Conservation (phyloP, 2,888 invertebrate genomes). For the Aporophyla lueneburgensis region DNA sequence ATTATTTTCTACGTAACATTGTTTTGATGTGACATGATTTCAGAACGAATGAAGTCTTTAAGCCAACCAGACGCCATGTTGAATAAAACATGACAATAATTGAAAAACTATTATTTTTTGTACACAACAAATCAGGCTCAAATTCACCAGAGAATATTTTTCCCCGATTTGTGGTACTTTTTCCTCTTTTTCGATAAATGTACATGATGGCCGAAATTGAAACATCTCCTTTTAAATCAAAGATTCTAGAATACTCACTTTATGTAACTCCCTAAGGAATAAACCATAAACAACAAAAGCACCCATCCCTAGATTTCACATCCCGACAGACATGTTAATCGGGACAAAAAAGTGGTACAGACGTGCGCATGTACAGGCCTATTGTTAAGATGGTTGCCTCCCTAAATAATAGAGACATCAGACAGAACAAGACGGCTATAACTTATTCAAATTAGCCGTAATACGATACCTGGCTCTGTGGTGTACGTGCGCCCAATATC, state of each 20-base stretch:
- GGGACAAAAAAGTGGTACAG: conserved; percentile 50
- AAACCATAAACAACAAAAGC: conserved; percentile 33
- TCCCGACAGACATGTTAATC: conserved; percentile 48
- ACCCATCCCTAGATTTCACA: conserved; percentile 34
- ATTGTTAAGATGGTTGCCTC: conserved; percentile 67
- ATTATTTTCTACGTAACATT: too few relatives aligned
- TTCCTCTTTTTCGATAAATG: too few relatives aligned
- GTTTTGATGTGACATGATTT: too few relatives aligned
- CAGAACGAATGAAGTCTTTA: too few relatives aligned
- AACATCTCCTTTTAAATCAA: too few relatives aligned
- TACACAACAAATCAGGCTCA: too few relatives aligned
- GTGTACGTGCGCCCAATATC: conserved; percentile 80
- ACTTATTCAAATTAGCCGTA: conserved; percentile 87
- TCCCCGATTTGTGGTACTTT: too few relatives aligned
- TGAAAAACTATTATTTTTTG: too few relatives aligned
- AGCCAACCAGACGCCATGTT: too few relatives aligned
- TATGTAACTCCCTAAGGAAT: conserved; percentile 7
- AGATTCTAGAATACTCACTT: background rate
- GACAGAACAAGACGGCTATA: conserved; percentile 75
- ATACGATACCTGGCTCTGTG: conserved; percentile 78
- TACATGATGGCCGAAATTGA: too few relatives aligned
- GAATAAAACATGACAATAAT: too few relatives aligned
- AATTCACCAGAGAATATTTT: too few relatives aligned
- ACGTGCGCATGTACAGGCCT: conserved; percentile 45
- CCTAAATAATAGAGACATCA: conserved; percentile 87